Evolutionary conservation across 2,888 invertebrate genomes (phyloP).

Genomic region (Vanessa cardui): DNA sequence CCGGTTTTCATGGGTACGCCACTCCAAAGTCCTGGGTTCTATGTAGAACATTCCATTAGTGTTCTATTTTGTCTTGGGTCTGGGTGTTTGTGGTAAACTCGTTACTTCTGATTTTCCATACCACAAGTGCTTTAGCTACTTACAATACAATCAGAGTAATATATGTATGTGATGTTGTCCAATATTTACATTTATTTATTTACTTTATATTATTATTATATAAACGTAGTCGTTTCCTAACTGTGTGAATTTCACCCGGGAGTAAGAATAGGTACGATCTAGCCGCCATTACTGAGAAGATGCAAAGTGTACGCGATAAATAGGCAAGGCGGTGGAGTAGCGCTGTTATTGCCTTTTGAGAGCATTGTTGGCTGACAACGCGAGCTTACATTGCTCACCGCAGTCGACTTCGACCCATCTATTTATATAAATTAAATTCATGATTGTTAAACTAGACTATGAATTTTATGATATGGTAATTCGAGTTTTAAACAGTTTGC

Average conservation of each 20-base stretch:
- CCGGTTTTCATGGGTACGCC: too few species aligned
- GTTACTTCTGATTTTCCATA: too few species aligned
- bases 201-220: too few species aligned
- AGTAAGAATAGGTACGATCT: not conserved
- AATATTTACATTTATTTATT: too few species aligned
- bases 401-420: not conserved
- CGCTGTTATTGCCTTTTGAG: slow-evolving; percentile 53
- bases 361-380: slow-evolving; percentile 45
- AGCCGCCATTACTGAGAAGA: slow-evolving; percentile 42
- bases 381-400: not conserved
- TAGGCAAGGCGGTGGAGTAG: slow-evolving; percentile 51
- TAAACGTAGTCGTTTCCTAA: not conserved
- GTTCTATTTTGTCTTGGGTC: too few species aligned
- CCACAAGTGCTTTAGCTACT: too few species aligned
- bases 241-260: too few species aligned
- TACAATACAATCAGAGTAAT: too few species aligned
- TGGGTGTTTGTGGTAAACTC: too few species aligned
- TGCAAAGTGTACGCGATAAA: slow-evolving; percentile 56
- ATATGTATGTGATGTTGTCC: too few species aligned
- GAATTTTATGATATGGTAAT: not conserved
- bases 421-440: slow-evolving; percentile 7
- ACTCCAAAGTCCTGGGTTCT: too few species aligned
- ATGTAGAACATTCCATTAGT: too few species aligned
- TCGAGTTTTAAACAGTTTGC: not conserved
- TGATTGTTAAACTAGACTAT: not conserved